Base-by-base conservation (phyloP, 1,140 invertebrate species). In the roundworm (Caenorhabditis elegans) region DNA sequence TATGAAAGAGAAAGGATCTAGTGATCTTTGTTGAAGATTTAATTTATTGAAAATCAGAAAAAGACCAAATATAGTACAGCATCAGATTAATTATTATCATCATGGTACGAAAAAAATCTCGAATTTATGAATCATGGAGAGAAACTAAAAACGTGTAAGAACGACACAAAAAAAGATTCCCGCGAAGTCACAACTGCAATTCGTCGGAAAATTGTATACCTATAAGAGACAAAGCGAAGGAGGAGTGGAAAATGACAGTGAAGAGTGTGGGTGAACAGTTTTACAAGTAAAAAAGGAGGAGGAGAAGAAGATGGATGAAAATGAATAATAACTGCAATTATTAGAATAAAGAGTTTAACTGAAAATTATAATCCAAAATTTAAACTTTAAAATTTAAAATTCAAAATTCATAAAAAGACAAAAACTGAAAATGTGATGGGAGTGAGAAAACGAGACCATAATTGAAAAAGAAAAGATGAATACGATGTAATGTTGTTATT, bases 101-200 rank as follows among this genome's bases (percentile, higher is more conserved):
- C 55, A 34, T 60, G 55, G 31, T 70, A 70, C 26, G n/a, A n/a
- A n/a, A n/a, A n/a, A 70, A 70, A 11, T 28, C 28, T 11, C 11
- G 28, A 70, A 60, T 39, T 70, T 70, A 70, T 39, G 34, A 70
- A 70, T 70, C 60, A 70, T 70, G 60, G 60, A 39, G n/a, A 70
- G 10, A 39, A 70, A 22, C 17, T 70, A 39, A 70, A 39, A 39
- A 43, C 5, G 6, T 43, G 15, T 8, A 26, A 36, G n/a, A 70
- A 39, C n/a, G n/a, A n/a, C n/a, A n/a, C n/a, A 39, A 70, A 70
- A 55, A 11, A 39, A 24, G 6, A 22, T 70, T 70, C 60, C 60
- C 60, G 60, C 60, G 26, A 31, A 10, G 11, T 39, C 34, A 70
- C 60, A 70, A 70, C 60, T 43, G 34, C 26, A 34, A 8, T 43